Evolutionary conservation across 2,797 vertebrate species (phyloP), one percentile per base, ranked within the genome.

Genomic region (Anolis apletophallus): DNA sequence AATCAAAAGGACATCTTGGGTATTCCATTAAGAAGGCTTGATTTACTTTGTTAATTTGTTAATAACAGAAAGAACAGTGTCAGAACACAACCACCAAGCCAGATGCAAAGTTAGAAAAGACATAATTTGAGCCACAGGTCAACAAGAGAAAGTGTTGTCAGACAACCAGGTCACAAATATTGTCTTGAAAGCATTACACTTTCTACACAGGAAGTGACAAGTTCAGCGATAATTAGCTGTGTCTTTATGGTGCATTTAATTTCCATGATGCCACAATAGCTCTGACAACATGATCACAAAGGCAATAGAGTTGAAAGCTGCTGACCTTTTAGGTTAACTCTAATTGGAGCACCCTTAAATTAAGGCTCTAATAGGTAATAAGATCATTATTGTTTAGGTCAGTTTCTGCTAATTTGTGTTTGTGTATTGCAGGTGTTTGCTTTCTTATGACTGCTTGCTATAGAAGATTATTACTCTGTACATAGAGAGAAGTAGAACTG

Each of bases 81-180:
- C 88, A 88, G 50, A 36, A 76, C 67, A 52, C 23, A 40, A 72
- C 12, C 57, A 84, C 32, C 79, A 75, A 83, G 32, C 26, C 67
- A 79, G 23, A 84, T 34, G 57, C 10, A 23, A 87, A 82, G 36
- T 71, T 77, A 93, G 91, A 94, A 93, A 94, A 91, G 72, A 92
- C 93, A 93, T 88, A 90, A 87, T 91, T 94, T 89, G 94, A 92
- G 93, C 96, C 96, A 96, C 93, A 94, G 95, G 95, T 97, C 97
- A 96, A 92, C 94, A 93, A 91, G 91, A 84, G 85, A 82, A 89
- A 84, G 82, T 95, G 91, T 96, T 91, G 90, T 94, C 92, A 93
- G 95, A 96, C 92, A 82, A 89, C 86, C 32, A 84, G 93, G 88
- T 96, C 97, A 94, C 93, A 95, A 91, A 91, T 89, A 94, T 93